Conservation (phyloP, 37 sponge, comb jelly and placozoan species). For the Mnemiopsis leidyi region DNA sequence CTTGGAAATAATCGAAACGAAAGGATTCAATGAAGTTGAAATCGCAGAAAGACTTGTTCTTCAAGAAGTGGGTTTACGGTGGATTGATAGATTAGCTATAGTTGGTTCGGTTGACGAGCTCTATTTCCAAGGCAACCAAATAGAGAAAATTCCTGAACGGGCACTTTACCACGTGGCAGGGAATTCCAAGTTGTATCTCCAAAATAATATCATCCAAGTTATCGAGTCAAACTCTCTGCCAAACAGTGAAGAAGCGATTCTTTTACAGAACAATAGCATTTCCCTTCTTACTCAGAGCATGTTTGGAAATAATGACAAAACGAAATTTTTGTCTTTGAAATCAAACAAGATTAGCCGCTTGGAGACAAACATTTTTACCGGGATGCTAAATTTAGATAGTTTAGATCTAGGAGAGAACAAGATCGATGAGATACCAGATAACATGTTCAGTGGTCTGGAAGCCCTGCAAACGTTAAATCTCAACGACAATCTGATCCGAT, state of each 20-base stretch:
- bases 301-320: conserved; percentile 35
- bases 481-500: background rate
- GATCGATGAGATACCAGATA: background rate
- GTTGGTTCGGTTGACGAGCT: background rate
- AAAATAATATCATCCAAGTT: conserved; percentile 32
- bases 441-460: conserved; percentile 38
- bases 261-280: conserved; percentile 6
- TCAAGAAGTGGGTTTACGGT: background rate
- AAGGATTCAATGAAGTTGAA: conserved; percentile 22
- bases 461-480: background rate
- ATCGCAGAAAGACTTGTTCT: background rate
- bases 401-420: background rate
- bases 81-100: background rate
- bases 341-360: background rate
- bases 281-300: conserved; percentile 6
- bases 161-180: conserved; percentile 27
- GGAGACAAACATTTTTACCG: background rate
- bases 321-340: background rate
- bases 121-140: background rate
- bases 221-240: conserved; percentile 26
- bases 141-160: background rate
- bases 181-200: background rate
- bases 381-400: background rate
- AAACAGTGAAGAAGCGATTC: background rate
- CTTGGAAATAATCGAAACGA: background rate